Base-by-base conservation (phyloP, 1,140 invertebrate species). In the Orchesella cincta region DNA sequence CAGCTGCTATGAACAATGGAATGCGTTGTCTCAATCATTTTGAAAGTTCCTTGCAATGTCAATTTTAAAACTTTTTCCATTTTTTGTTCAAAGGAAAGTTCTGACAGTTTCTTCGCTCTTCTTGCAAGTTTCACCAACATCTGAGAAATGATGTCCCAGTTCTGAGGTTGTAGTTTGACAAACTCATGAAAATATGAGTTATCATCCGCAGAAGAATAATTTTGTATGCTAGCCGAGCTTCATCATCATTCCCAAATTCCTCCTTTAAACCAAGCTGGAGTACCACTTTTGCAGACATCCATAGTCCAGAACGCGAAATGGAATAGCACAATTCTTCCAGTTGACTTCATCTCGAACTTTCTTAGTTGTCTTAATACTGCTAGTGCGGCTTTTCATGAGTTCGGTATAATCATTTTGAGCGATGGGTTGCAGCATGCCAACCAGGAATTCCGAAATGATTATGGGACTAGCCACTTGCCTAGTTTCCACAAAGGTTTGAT, bases 271-370 rank as follows among this genome's bases (percentile, higher is more conserved):
- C 71, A 8, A 76, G 18, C 16, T 76, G 46, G 2, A 76, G 28
- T 1, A 79, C 52, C 0, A 79, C 78, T 67, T 79, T 79, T 8
- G 54, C 52, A 3, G 46, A 73, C 54, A 73, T 73, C 78, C 78
- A 79, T 2, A 79, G 51, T 20, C 78, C 78, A 26, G 78, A 79
- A 5, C 78, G 39, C 35, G 67, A 70, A 70, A 76, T 76, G 1
- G 29, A n/a, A 46, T 23, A 8, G 12, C 62, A 23, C 62, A 31
- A 8, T 76, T 57, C 5, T 79, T 74, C 16, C 62, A 79, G 8
- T 74, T 46, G 0, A 76, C 72, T 20, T 36, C 28, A 46, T 79
- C 78, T 0, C 78, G 71, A n/a, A 79, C 51, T 51, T 79, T 79
- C 29, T 79, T 79, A 1, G 67, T 51, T 0, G 76, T 34, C 35